Evolutionary conservation across 2,797 vertebrate genomes (phyloP), one percentile per base, ranked within the genome.

Genomic region (Miichthys miiuy): DNA sequence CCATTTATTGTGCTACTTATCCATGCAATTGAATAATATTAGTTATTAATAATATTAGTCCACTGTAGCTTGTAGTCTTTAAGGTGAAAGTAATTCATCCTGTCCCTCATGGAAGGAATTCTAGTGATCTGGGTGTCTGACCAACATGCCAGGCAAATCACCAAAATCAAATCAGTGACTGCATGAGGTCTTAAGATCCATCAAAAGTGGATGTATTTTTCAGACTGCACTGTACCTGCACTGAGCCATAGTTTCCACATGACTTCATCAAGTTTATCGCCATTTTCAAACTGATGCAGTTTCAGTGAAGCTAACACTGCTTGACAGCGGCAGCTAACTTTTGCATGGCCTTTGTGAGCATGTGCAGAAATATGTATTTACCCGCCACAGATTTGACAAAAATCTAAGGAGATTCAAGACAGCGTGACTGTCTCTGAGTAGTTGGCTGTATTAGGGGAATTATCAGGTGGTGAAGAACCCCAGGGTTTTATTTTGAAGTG

Each of bases 271-370:
- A 42, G 20, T 63, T 52, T 14, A 41, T 38, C 47, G 11, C 10
- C 5, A 13, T 70, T 75, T 83, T 69, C 12, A 68, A 46, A 69
- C 20, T 51, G 9, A 47, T 72, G 20, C 48, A 13, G 58, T 57
- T 54, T 61, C 21, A 72, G 0, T 30, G 12, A 74, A 51, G 65
- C 41, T 41, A 54, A 56, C 44, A 61, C 42, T 34, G 51, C 50
- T 60, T 16, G 21, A 44, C 55, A 66, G 68, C 63, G 46, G 68
- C 14, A 42, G 71, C 41, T 84, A 69, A 83, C 44, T 50, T 27
- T 70, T 81, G 80, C 86, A 87, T 84, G 79, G 51, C 67, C 51
- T 72, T 54, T 58, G 9, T 46, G 44, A 69, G 68, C 78, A 75
- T 69, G n/a, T 80, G 50, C 72, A 41, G 60, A 54, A 52, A 57